Evolutionary conservation across 2,113 vertebrate species (phyloP).

Genomic region (Diadophis punctatus): DNA sequence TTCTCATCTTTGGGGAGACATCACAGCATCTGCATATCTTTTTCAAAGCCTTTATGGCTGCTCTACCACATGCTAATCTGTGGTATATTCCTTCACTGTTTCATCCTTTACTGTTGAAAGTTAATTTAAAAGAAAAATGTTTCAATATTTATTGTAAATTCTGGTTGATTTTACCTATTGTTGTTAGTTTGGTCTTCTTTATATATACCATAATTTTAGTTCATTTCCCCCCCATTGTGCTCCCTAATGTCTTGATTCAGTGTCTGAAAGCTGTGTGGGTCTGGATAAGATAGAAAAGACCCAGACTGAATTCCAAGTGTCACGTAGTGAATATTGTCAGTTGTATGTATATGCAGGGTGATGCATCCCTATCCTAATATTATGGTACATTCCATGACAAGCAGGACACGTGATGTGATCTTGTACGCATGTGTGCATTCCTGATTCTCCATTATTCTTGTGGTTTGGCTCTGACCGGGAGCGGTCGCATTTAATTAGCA

Average conservation of each 20-base stretch:
- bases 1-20: background rate
- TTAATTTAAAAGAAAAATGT: background rate
- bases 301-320: background rate
- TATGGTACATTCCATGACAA: no score
- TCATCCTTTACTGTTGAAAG: background rate
- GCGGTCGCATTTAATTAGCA: no score
- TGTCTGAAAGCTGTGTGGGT: background rate
- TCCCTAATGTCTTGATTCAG: background rate
- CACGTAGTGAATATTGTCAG: no score
- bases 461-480: no score
- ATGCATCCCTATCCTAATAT: no score
- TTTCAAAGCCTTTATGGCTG: background rate
- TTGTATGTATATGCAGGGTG: no score
- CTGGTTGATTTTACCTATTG: background rate
- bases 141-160: background rate
- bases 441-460: no score
- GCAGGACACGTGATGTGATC: no score
- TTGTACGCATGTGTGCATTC: no score
- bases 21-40: background rate
- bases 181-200: background rate
- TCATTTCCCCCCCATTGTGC: background rate
- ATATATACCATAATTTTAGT: background rate
- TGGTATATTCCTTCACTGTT: background rate
- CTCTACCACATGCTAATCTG: background rate
- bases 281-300: background rate